Percentiles rank a stretch among this genome's conserved stretches.
Evolutionary conservation across 2,888 invertebrate genomes (phyloP).

Genomic region (Andrena flavipes): DNA sequence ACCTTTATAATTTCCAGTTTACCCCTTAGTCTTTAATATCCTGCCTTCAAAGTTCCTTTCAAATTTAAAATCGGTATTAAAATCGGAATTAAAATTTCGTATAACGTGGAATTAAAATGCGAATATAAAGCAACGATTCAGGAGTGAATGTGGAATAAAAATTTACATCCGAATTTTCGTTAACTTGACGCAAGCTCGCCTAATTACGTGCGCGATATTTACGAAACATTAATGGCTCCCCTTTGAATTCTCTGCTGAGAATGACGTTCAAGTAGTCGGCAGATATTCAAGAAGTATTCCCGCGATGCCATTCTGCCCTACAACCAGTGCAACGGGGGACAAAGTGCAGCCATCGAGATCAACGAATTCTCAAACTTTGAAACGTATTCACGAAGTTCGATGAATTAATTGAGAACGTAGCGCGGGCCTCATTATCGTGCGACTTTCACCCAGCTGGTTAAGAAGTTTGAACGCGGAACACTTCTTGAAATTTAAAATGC

Average conservation of each 20-base stretch:
- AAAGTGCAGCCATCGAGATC: neutral
- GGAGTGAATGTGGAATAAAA: neutral
- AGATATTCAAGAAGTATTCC: conserved; percentile 44
- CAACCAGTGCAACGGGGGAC: conserved; percentile 18
- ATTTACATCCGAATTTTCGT: neutral
- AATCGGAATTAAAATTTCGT: too few relatives aligned
- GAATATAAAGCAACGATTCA: too few relatives aligned
- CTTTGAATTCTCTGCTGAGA: conserved; percentile 7
- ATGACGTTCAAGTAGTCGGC: neutral
- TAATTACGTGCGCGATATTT: neutral
- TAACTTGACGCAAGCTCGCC: neutral
- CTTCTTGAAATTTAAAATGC: neutral
- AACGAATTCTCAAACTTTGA: conserved; percentile 38
- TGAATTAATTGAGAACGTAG: conserved; percentile 35
- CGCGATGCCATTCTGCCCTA: conserved; percentile 18
- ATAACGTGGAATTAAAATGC: too few relatives aligned
- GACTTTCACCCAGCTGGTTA: neutral
- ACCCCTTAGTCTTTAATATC: neutral
- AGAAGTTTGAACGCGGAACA: too few relatives aligned
- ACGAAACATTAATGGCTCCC: neutral
- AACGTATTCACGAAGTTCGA: conserved; percentile 39
- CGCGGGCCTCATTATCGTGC: conserved; percentile 9
- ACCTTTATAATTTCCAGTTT: neutral
- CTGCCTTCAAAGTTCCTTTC: neutral
- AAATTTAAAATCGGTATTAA: neutral